Evolutionary conservation across 1,140 invertebrate species (phyloP).

Genomic region (Chrysopa pallens): DNA sequence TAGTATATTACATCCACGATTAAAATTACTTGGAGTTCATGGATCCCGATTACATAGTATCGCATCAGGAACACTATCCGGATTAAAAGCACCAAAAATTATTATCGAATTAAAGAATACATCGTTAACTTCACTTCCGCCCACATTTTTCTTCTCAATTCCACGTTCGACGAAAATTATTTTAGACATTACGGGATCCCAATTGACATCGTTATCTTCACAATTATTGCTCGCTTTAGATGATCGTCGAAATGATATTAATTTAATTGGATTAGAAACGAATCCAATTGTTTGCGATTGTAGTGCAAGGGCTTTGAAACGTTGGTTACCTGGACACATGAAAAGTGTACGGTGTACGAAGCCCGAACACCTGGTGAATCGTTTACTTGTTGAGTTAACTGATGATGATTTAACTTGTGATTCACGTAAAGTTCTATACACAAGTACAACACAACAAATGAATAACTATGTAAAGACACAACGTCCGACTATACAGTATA

Average conservation of each 20-base stretch:
- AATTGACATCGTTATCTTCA: slow-evolving; percentile 50
- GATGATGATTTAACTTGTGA: slow-evolving; percentile 66
- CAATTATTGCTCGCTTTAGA: slow-evolving; percentile 63
- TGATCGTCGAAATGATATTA: slow-evolving; percentile 54
- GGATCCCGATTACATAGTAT: slow-evolving; percentile 59
- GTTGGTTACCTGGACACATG: slow-evolving; percentile 50
- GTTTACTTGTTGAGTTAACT: slow-evolving; percentile 49
- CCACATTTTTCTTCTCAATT: slow-evolving; percentile 69
- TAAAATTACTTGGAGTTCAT: slow-evolving; percentile 51
- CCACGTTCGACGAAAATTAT: slow-evolving; percentile 66
- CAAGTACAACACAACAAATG: slow-evolving; percentile 23
- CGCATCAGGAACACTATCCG: slow-evolving; percentile 63
- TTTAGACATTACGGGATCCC: slow-evolving; percentile 60
- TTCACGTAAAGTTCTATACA: slow-evolving; percentile 31
- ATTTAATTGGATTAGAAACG: slow-evolving; percentile 46
- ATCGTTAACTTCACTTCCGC: slow-evolving; percentile 53
- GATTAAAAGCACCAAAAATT: slow-evolving; percentile 48
- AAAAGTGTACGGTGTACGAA: slow-evolving; percentile 40
- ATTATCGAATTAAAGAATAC: slow-evolving; percentile 59
- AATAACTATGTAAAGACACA: slow-evolving; percentile 22
- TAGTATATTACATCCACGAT: slow-evolving; percentile 55
- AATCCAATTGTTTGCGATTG: slow-evolving; percentile 79
- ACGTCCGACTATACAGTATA: slow-evolving; percentile 23
- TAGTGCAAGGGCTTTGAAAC: slow-evolving; percentile 52
- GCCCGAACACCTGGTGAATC: slow-evolving; percentile 43